Evolutionary conservation across 2,797 vertebrate genomes (phyloP), one percentile per base, ranked within the genome.

Genomic region (Strix occidentalis): DNA sequence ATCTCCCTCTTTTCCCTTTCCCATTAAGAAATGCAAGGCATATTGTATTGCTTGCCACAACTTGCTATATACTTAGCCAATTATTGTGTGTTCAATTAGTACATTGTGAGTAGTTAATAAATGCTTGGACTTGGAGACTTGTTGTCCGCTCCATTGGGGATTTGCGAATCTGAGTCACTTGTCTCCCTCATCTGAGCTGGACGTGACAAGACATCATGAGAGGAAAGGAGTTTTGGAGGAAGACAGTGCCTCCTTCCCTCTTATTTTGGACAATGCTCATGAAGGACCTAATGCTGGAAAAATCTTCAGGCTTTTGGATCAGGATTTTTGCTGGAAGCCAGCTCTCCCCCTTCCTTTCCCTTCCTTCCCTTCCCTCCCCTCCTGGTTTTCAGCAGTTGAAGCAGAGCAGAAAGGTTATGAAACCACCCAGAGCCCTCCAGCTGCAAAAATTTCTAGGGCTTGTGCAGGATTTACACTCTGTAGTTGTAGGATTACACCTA

Each of bases 381-480:
- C 14, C 9, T 0, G 0, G 6, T 56, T 82, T 70, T 83, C 82
- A 84, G 56, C 33, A 61, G 54, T 39, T 74, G 69, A 90, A 87
- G 70, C 28, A 85, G 48, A 71, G 41, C 20, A 66, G 53, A 72
- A 41, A 64, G 68, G 74, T 85, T 84, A 82, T 54, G 75, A 84
- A 90, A 87, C 13, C 41, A 80, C 41, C 31, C 29, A 29, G 39
- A 74, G 29, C 23, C 19, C 56, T 94, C 57, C 70, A 89, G 78
- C 63, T 89, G 76, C 37, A 95, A 68, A 85, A 95, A 95, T 92
- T 8, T 1, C 53, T 84, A 10, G 0, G 20, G 56, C 43, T 90
- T 91, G 37, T 61, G 53, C 37, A 63, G 93, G 78, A 92, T 95
- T 96, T 94, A 54, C 19, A 76, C 51, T 90, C 70, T 84, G 75